phyloP scores from a whole-genome alignment of 1,140 invertebrate genomes.

The Saccostrea echinata region DNA sequence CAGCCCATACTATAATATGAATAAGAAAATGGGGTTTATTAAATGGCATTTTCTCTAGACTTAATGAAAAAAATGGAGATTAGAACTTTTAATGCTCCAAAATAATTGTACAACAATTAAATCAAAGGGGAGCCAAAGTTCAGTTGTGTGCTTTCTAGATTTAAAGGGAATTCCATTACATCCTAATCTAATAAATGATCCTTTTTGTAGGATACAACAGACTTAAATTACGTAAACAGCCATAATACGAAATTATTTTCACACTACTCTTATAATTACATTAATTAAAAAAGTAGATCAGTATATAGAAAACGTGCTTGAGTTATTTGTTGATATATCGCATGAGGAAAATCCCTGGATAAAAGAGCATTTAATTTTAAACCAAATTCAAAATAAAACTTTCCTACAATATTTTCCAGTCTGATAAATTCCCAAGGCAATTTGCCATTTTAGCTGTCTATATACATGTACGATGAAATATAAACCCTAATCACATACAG shows the following conservation, averaged over 20 bases:
- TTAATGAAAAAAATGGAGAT: not conserved
- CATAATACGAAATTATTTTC: not conserved
- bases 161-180: not conserved
- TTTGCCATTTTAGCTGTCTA: not conserved
- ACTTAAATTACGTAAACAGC: not conserved
- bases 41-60: not conserved
- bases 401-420: not conserved
- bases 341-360: not conserved
- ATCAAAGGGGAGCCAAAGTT: constrained; percentile 14
- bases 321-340: not conserved
- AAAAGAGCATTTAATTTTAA: not conserved
- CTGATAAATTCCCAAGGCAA: not conserved
- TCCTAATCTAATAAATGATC: not conserved
- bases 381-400: not conserved
- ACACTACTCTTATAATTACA: not conserved
- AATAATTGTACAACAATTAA: not conserved
- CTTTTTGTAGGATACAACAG: not conserved
- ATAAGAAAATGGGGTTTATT: not conserved
- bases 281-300: not conserved
- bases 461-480: not conserved
- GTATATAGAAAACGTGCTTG: not conserved
- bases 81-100: not conserved
- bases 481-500: not conserved
- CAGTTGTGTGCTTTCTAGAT: not conserved
- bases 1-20: not conserved